Conservation (phyloP, 2,888 invertebrate genomes). For the Petrophora chlorosata region DNA sequence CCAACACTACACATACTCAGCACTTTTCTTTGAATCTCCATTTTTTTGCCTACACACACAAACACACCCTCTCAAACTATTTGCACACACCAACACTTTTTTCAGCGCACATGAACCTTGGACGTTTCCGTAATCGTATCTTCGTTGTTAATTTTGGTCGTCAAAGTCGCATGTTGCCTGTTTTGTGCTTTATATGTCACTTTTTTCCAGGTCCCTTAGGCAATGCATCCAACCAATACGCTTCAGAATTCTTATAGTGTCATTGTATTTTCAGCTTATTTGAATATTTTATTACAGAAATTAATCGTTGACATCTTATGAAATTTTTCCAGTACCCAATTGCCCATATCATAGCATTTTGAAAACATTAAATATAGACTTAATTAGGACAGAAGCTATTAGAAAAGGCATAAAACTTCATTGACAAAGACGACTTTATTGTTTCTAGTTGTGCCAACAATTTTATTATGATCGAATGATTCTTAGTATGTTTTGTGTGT, state of each 20-base stretch:
- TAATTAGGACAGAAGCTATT: too few relatives aligned
- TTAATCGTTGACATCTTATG: too few relatives aligned
- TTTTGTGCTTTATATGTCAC: slow-evolving; percentile 47
- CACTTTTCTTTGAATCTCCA: slow-evolving; percentile 6
- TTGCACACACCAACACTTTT: slow-evolving; percentile 33
- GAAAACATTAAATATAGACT: too few relatives aligned
- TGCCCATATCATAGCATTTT: too few relatives aligned
- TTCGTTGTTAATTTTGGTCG: slow-evolving; percentile 46
- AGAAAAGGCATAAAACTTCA: too few relatives aligned
- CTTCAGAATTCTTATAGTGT: too few relatives aligned
- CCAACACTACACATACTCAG: slow-evolving; percentile 16
- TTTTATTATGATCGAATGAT: too few relatives aligned
- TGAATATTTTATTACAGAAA: too few relatives aligned
- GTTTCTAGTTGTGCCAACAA: too few relatives aligned
- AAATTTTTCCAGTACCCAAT: too few relatives aligned
- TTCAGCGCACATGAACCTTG: slow-evolving; percentile 34
- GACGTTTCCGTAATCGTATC: slow-evolving; percentile 18
- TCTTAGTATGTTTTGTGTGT: too few relatives aligned
- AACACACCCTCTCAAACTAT: not conserved
- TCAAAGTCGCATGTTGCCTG: slow-evolving; percentile 70
- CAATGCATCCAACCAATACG: slow-evolving; percentile 1
- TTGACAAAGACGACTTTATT: too few relatives aligned
- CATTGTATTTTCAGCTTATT: slow-evolving; percentile 2
- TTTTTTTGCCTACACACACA: slow-evolving; percentile 1
- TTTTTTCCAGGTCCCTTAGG: slow-evolving; percentile 30